Evolutionary conservation across 2,888 invertebrate genomes (phyloP).

Genomic region (Epirrhoe alternata): DNA sequence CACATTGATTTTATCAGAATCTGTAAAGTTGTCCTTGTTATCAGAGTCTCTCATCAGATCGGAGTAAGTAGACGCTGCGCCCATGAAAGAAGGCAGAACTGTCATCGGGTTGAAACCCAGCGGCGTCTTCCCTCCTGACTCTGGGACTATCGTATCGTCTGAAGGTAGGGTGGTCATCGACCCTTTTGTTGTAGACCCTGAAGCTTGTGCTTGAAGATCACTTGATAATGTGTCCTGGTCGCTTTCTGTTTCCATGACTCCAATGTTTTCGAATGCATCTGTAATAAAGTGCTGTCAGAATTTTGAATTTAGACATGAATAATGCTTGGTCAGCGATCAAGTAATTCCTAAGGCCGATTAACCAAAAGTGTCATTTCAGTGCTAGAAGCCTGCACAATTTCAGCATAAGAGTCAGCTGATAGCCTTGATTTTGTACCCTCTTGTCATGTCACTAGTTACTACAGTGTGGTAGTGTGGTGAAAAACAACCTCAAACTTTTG

Average conservation of each 20-base stretch:
- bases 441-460: no score
- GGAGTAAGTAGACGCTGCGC: slow-evolving; percentile 50
- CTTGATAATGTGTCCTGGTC: slow-evolving; percentile 19
- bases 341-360: no score
- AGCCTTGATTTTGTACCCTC: no score
- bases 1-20: slow-evolving; percentile 28
- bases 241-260: slow-evolving; percentile 11
- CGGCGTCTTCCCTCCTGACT: slow-evolving; percentile 24
- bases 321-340: no score
- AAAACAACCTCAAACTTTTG: no score
- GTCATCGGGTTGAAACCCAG: slow-evolving; percentile 58
- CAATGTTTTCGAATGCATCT: slow-evolving; percentile 42
- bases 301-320: no score
- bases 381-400: no score
- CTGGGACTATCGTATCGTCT: slow-evolving; percentile 14
- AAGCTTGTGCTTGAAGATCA: slow-evolving; percentile 28
- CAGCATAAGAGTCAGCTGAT: no score
- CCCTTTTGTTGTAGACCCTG: slow-evolving; percentile 25
- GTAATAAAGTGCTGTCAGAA: not conserved
- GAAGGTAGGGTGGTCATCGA: slow-evolving; percentile 26
- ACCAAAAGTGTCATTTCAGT: no score
- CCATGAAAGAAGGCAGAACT: slow-evolving; percentile 53
- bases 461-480: no score
- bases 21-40: slow-evolving; percentile 17
- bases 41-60: slow-evolving; percentile 34